Conservation (phyloP, 2,797 vertebrate species). For the Potorous gilbertii region DNA sequence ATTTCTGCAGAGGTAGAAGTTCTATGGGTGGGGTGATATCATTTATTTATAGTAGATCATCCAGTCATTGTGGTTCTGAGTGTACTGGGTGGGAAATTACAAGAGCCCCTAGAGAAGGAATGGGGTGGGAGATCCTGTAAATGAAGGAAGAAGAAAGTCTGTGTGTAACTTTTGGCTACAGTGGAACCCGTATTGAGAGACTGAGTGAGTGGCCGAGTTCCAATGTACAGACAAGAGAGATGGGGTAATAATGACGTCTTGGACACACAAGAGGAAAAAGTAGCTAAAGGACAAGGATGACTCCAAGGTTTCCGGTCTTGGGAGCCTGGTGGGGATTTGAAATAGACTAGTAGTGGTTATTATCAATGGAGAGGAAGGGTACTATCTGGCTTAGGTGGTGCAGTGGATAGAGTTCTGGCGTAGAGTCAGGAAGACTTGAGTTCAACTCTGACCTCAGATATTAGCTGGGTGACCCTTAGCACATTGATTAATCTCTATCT, state of each 20-base stretch:
- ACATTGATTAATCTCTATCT: not conserved
- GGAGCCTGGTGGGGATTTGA: conserved; percentile 49
- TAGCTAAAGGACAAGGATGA: conserved; percentile 73
- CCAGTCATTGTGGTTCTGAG: not conserved
- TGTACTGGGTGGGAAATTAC: conserved; percentile 60
- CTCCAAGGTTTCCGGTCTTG: conserved; percentile 74
- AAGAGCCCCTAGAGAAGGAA: conserved; percentile 64
- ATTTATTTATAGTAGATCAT: conserved; percentile 25
- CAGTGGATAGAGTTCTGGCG: not conserved
- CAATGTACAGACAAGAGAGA: conserved; percentile 76
- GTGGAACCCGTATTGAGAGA: conserved; percentile 26
- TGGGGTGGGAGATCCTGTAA: conserved; percentile 42
- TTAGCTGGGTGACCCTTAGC: not conserved
- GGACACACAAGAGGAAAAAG: conserved; percentile 78
- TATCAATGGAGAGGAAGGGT: conserved; percentile 21
- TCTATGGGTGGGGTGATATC: not conserved
- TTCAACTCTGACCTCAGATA: not conserved
- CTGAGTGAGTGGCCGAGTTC: conserved; percentile 78
- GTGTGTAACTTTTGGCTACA: conserved; percentile 63
- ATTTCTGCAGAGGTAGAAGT: conserved; percentile 6
- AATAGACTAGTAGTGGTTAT: conserved; percentile 41
- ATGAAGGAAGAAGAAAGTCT: conserved; percentile 68
- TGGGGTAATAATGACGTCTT: conserved; percentile 76
- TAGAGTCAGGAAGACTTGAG: not conserved
- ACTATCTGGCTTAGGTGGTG: not conserved